phyloP scores from a whole-genome alignment of 2,888 invertebrate species.

The Bhutanitis thaidina region DNA sequence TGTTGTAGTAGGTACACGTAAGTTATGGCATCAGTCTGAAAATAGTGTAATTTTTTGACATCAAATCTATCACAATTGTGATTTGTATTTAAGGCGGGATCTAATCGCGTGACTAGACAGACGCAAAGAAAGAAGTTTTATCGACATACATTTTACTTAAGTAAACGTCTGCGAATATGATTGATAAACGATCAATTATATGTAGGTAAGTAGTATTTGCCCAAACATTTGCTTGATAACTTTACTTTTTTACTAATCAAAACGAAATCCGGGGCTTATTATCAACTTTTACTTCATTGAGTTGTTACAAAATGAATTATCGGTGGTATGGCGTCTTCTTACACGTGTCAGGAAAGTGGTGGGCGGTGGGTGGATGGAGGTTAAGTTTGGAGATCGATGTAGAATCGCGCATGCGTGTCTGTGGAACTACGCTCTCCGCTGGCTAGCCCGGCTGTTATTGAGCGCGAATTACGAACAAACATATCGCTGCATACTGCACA shows the following conservation, averaged over 20 bases:
- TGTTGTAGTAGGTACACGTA: no score
- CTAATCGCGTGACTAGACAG: not conserved
- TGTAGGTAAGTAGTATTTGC: no score
- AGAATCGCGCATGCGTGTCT: constrained; percentile 54
- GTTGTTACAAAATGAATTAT: constrained; percentile 43
- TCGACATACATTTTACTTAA: not conserved
- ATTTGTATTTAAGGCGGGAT: not conserved
- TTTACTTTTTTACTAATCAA: not conserved
- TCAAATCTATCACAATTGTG: not conserved
- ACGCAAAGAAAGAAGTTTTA: not conserved
- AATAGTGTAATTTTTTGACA: not conserved
- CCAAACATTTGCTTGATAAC: no score
- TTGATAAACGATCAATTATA: no score
- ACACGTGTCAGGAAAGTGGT: constrained; percentile 41
- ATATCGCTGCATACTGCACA: constrained; percentile 23
- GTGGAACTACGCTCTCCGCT: constrained; percentile 22
- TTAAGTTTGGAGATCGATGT: constrained; percentile 58
- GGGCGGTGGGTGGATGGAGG: constrained; percentile 32
- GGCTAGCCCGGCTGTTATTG: constrained; percentile 43
- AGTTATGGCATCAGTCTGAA: not conserved
- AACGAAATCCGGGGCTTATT: constrained; percentile 6
- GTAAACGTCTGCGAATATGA: not conserved
- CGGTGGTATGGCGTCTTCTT: constrained; percentile 45
- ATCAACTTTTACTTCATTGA: constrained; percentile 27
- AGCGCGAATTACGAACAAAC: constrained; percentile 38